Evolutionary conservation across 2,113 vertebrate species (phyloP), one percentile per base, ranked within the genome.

Genomic region (Neogobius melanostomus): DNA sequence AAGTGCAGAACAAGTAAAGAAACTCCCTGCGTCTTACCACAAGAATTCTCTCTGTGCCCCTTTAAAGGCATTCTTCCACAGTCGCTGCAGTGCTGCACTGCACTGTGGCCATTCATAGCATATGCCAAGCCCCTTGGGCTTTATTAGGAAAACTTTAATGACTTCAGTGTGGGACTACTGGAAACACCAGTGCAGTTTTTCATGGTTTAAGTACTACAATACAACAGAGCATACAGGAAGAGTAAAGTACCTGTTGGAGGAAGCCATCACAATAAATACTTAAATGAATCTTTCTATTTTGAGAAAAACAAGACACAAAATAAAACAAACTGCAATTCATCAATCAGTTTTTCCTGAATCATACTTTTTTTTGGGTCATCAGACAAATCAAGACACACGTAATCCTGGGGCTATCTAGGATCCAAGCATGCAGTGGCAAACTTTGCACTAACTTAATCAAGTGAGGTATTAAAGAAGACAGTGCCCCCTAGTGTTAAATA

Each of bases 111-210:
- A 66, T 60, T 88, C 4, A 77, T 72, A 86, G 77, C 76, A 81
- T 64, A 71, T 72, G 89, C 92, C 91, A 91, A 91, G 81, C 69
- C 87, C 83, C 86, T 79, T 72, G 80, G 88, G 89, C 82, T 91
- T 92, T 76, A 91, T 87, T 89, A 64, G 76, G 86, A 83, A 85
- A 85, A 75, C 83, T 83, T 83, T 91, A 93, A 93, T 91, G 83
- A 85, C 81, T 92, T 91, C 91, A 93, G 67, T 89, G 87, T 93
- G 92, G 71, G 83, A 91, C 92, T 91, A 87, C 88, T 91, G 90
- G 87, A 89, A 90, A 90, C 87, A 90, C 67, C 77, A 78, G 75
- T 66, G 65, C 72, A 63, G 77, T 74, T 85, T 90, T 76, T 71
- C 64, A 71, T 52, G 70, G 47, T 69, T 63, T 14, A 74, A 73